Percentiles rank a stretch among this genome's conserved stretches.
Evolutionary conservation across 2,797 vertebrate genomes (phyloP).

Genomic region (Momotus momota): DNA sequence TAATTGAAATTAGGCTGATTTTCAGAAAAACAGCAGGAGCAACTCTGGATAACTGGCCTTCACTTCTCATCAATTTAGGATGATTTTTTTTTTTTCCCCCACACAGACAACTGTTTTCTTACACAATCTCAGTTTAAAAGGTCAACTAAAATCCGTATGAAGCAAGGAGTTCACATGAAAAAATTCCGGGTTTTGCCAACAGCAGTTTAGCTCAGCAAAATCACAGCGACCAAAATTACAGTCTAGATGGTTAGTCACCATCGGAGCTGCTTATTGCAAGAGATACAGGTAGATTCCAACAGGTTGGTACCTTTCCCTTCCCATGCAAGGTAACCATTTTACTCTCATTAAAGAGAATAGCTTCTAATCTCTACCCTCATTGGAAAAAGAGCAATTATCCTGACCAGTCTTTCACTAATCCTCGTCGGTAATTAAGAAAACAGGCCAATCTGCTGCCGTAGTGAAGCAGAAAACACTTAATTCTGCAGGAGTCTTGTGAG

Average conservation of each 20-base stretch:
- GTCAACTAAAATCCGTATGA: neutral
- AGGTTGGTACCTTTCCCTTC: neutral
- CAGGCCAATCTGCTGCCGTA: neutral
- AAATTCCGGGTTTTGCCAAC: neutral
- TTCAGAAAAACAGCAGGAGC: neutral
- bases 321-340: neutral
- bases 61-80: neutral
- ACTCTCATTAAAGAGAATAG: neutral
- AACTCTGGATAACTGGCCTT: neutral
- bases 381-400: neutral
- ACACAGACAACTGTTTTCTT: neutral
- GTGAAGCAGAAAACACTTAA: neutral
- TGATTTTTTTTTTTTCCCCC: neutral
- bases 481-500: neutral
- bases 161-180: neutral
- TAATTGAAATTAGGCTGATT: neutral
- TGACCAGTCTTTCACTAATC: neutral
- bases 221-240: neutral
- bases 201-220: neutral
- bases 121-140: neutral
- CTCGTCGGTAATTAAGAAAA: neutral
- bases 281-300: neutral
- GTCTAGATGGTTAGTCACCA: neutral
- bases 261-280: neutral
- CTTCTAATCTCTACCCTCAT: neutral